phyloP scores from a whole-genome alignment of 2,113 vertebrate species.

The Pollimyrus isidori region DNA sequence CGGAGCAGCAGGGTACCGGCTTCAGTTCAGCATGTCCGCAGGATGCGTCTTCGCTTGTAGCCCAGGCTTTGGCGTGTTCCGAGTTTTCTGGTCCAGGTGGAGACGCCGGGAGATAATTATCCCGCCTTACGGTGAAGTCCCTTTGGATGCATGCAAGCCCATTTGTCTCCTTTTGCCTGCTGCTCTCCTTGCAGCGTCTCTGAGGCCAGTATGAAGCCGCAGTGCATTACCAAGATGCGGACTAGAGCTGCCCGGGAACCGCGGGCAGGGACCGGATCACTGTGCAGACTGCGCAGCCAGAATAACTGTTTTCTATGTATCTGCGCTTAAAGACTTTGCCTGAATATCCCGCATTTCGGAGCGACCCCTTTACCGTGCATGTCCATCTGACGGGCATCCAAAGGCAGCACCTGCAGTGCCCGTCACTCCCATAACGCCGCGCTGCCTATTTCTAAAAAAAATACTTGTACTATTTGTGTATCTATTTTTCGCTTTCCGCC shows the following conservation, averaged over 20 bases:
- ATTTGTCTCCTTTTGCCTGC: neutral
- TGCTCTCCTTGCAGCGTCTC: neutral
- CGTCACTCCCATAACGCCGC: neutral
- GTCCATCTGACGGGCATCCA: neutral
- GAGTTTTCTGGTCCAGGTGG: constrained; percentile 11
- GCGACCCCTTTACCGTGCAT: neutral
- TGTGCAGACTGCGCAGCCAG: neutral
- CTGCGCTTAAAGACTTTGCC: neutral
- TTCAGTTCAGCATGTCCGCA: constrained; percentile 4
- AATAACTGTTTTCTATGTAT: neutral
- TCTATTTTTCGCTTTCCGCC: neutral
- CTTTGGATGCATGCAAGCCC: constrained; percentile 1
- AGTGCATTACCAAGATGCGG: neutral
- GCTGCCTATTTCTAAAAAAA: neutral
- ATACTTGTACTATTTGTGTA: neutral
- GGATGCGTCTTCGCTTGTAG: neutral
- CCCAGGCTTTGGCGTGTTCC: constrained; percentile 16
- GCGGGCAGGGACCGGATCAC: neutral
- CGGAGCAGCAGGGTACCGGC: neutral
- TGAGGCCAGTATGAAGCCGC: neutral
- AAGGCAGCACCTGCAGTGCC: neutral
- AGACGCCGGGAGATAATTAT: constrained; percentile 23
- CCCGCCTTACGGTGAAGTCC: constrained; percentile 25
- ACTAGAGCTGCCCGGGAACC: neutral
- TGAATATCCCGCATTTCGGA: neutral